Base-by-base conservation (phyloP, 2,797 vertebrate genomes). In the Delichon dasypus region DNA sequence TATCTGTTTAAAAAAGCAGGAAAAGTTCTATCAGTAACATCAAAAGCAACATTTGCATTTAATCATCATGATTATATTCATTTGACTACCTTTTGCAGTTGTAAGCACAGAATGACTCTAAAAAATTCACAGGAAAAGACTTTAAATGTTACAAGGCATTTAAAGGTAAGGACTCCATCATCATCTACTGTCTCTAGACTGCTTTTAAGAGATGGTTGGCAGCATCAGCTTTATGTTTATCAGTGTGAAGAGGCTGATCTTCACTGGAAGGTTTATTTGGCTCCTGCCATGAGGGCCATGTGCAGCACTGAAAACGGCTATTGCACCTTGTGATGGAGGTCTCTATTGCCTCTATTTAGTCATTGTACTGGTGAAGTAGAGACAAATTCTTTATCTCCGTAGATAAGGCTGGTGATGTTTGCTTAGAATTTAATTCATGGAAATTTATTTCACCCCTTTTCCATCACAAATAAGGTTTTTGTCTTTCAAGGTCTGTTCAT, bases 1-100 rank as follows among this genome's bases (percentile, higher is more conserved):
- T 85, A 85, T 80, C 55, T 84, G 9, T 90, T 92, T 73, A 32
- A 61, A 92, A 82, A 86, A 90, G 29, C 38, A 85, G 60, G 60
- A 58, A 26, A 73, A 84, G 50, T 71, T 91, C 54, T 60, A 50
- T 78, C 94, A 84, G 44, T 78, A 91, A 62, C n/a, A 78, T 36
- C 58, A 83, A 65, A 84, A 93, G 51, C 40, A 94, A 48, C 17
- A 84, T 88, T 91, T 91, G 70, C 2, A 2, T 95, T 95, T 88
- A 91, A 86, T 95, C 76, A 78, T 81, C 15, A 38, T 3, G 1
- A 48, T 90, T 84, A 55, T 58, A 83, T 53, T 91, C 10, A 89
- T 92, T 80, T 88, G 54, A 81, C 44, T 81, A 22, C 54, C 73
- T 90, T 93, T 75, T 80, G 26, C 57, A 47, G 27, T 13, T 92